These are phyloP conservation scores for Chouioia cunea DNA, from an alignment of 2,888 invertebrate species.

Conservation along the genomic window DNA sequence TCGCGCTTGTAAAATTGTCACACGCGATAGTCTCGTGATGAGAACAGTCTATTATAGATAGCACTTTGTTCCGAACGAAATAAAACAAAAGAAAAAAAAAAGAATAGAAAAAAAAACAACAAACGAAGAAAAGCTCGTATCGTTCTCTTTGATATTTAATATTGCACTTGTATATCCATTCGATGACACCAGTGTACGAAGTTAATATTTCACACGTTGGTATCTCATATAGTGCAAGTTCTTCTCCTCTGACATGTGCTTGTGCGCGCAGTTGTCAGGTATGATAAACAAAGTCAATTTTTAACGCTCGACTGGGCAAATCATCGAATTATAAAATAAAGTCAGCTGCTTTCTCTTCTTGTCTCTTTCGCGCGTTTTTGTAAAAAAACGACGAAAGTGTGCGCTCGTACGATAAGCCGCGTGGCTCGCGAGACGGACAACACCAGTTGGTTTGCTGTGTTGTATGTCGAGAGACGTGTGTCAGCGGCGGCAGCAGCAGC, in stretches of 20 bases:
- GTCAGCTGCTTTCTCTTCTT: neutral
- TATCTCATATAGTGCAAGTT: neutral
- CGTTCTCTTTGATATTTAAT: conserved; percentile 13
- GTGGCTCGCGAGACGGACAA: conserved; percentile 24
- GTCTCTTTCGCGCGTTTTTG: too few species aligned
- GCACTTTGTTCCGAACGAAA: neutral
- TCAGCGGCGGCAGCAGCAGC: conserved; percentile 4
- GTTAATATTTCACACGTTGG: neutral
- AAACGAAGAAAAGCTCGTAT: conserved; percentile 18
- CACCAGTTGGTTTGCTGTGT: neutral
- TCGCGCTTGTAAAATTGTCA: conserved; percentile 1
- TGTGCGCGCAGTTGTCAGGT: too few species aligned
- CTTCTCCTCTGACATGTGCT: too few species aligned
- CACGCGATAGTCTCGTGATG: too few species aligned
- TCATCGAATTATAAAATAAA: neutral
- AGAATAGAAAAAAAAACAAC: neutral
- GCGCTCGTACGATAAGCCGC: conserved; percentile 21
- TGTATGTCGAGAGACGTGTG: neutral
- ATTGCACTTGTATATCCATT: conserved; percentile 20
- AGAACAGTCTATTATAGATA: too few species aligned
- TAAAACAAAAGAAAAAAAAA: conserved; percentile 5
- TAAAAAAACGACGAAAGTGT: too few species aligned
- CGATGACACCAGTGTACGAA: conserved; percentile 11
- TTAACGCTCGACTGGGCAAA: too few species aligned
- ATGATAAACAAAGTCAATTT: too few species aligned